phyloP scores from a whole-genome alignment of 1,140 invertebrate species.

The Metaphire vulgaris region DNA sequence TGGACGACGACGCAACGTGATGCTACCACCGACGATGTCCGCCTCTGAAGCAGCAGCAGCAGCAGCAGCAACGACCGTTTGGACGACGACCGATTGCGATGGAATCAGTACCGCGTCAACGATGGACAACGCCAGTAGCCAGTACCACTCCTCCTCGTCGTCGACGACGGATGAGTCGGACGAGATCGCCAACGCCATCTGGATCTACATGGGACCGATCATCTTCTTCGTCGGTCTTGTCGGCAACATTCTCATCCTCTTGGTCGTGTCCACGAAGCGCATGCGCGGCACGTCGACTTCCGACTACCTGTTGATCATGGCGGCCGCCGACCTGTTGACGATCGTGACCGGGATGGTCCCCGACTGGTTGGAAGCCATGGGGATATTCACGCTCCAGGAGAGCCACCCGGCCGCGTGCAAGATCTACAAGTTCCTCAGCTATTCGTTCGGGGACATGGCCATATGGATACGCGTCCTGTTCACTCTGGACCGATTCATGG shows the following conservation, averaged over 20 bases:
- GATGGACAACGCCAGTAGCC: neutral
- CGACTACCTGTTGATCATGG: constrained; percentile 24
- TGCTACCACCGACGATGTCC: neutral
- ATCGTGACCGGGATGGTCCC: constrained; percentile 29
- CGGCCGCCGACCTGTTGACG: constrained; percentile 17
- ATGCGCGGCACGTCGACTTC: constrained; percentile 26
- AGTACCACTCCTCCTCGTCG: too few species aligned
- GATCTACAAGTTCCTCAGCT: constrained; percentile 30
- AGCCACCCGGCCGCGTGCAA: constrained; percentile 29
- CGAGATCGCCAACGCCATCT: constrained; percentile 18
- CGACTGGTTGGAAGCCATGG: constrained; percentile 25
- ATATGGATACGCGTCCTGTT: constrained; percentile 34
- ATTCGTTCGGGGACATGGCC: constrained; percentile 27
- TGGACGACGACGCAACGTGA: neutral
- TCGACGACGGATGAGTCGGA: neutral
- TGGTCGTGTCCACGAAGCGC: constrained; percentile 23
- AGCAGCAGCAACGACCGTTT: neutral
- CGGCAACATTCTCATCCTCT: constrained; percentile 26
- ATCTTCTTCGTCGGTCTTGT: constrained; percentile 25
- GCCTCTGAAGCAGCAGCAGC: too few species aligned
- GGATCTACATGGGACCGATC: constrained; percentile 26
- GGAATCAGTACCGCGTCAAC: neutral
- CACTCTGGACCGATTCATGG: constrained; percentile 34
- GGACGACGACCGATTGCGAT: neutral
- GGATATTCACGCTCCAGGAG: constrained; percentile 24